Percentiles rank a stretch among this genome's conserved stretches.
These are phyloP conservation scores for Macaca fascicularis DNA, from an alignment of 2,113 vertebrate species.

Conservation along the genomic window DNA sequence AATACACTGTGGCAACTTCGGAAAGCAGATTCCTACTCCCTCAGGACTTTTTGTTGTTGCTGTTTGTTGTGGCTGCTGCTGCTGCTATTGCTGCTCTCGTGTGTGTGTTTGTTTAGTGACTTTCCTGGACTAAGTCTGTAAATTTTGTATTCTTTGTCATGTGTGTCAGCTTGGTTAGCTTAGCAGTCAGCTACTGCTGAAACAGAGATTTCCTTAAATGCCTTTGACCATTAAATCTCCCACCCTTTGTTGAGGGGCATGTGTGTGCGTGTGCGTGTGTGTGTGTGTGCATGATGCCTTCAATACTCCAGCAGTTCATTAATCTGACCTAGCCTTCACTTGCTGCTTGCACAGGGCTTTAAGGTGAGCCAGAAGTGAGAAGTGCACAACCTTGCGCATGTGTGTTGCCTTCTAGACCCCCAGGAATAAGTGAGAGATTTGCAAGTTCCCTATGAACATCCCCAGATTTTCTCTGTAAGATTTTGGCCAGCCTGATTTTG, in stretches of 20 bases:
- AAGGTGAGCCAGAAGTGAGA: not conserved
- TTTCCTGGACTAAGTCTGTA: not conserved
- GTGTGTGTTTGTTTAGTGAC: not conserved
- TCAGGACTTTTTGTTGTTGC: not conserved
- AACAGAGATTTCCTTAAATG: not conserved
- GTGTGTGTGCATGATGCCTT: not conserved
- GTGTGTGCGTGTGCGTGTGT: not conserved
- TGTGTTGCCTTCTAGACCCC: not conserved
- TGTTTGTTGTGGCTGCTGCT: not conserved
- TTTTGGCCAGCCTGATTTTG: not conserved
- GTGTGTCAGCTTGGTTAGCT: not conserved
- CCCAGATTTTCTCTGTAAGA: not conserved
- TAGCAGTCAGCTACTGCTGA: not conserved
- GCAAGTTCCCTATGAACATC: not conserved
- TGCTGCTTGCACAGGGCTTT: not conserved
- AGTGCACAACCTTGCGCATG: not conserved
- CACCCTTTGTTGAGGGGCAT: not conserved
- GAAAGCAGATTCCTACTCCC: not conserved
- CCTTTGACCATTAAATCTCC: not conserved
- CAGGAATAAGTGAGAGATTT: not conserved
- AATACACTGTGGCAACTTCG: not conserved
- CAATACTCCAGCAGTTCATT: not conserved
- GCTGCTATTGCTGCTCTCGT: not conserved
- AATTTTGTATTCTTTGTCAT: not conserved
- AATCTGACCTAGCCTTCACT: not conserved